Conservation (phyloP, 2,113 vertebrate genomes). For the Leuciscus idus region DNA sequence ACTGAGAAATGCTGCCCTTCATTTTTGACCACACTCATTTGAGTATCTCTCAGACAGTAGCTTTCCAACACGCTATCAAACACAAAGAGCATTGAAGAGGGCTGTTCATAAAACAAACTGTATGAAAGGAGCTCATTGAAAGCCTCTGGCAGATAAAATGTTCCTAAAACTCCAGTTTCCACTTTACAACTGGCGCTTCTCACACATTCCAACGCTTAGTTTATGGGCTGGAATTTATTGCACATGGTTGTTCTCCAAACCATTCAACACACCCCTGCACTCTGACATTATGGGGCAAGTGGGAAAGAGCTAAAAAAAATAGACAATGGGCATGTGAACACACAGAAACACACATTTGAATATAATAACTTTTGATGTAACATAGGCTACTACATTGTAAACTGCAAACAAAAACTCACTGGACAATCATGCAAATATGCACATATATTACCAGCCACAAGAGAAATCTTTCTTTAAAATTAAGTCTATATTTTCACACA, state of each 20-base stretch:
- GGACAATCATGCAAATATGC: background rate
- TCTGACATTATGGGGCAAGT: constrained; percentile 48
- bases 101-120: constrained; percentile 33
- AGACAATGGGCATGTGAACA: background rate
- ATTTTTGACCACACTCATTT: background rate
- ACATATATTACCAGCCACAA: background rate
- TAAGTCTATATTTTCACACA: background rate
- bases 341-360: constrained; percentile 43
- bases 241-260: constrained; percentile 55
- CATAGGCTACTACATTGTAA: background rate
- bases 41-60: background rate
- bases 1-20: background rate
- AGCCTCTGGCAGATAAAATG: constrained; percentile 46
- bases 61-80: constrained; percentile 30
- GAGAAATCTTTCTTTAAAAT: background rate
- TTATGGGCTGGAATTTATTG: constrained; percentile 60
- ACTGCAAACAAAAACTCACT: background rate
- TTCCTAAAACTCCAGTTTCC: constrained; percentile 25
- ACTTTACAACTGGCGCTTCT: constrained; percentile 16
- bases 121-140: constrained; percentile 56
- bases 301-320: constrained; percentile 43
- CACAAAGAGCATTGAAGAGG: constrained; percentile 44
- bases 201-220: constrained; percentile 53
- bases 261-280: constrained; percentile 60
- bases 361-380: background rate